phyloP scores from a whole-genome alignment of 1,140 invertebrate genomes.

The Bombus superbus region DNA sequence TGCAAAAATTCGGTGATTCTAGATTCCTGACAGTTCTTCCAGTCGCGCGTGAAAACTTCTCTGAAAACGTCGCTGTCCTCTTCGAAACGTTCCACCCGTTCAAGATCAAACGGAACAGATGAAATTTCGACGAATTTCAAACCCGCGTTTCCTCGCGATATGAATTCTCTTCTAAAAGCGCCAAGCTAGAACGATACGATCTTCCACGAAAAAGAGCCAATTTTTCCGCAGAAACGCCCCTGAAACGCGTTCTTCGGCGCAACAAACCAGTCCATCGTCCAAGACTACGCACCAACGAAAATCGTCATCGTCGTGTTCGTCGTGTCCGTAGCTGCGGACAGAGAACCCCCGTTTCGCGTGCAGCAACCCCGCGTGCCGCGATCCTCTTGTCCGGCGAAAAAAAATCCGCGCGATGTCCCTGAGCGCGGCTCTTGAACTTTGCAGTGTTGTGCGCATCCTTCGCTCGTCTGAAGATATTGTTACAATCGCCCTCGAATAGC shows the following conservation, averaged over 20 bases:
- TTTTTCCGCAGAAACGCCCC: too few relatives aligned
- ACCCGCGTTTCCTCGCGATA: too few relatives aligned
- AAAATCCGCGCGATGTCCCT: conserved; percentile 78
- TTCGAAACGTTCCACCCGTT: too few relatives aligned
- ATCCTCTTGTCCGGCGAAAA: conserved; percentile 76
- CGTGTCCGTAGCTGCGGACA: background rate
- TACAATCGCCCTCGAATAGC: conserved; percentile 78
- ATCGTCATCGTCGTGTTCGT: background rate
- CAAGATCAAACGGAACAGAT: background rate
- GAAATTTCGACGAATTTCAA: too few relatives aligned
- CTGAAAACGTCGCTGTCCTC: background rate
- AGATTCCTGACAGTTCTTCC: background rate
- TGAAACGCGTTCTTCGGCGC: background rate
- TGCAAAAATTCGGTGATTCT: background rate
- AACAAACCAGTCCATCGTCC: background rate
- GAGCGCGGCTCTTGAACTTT: conserved; percentile 82
- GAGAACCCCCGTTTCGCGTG: conserved; percentile 15
- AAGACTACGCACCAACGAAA: background rate
- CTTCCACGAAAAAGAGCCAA: too few relatives aligned
- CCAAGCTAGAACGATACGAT: background rate
- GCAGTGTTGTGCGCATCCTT: conserved; percentile 74
- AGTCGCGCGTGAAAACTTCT: too few relatives aligned
- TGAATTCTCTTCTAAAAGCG: background rate
- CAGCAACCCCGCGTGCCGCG: conserved; percentile 27
- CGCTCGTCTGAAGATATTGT: conserved; percentile 78